These are phyloP conservation scores for Hanleya hanleyi DNA, from an alignment of 2,888 invertebrate genomes.

Conservation along the genomic window DNA sequence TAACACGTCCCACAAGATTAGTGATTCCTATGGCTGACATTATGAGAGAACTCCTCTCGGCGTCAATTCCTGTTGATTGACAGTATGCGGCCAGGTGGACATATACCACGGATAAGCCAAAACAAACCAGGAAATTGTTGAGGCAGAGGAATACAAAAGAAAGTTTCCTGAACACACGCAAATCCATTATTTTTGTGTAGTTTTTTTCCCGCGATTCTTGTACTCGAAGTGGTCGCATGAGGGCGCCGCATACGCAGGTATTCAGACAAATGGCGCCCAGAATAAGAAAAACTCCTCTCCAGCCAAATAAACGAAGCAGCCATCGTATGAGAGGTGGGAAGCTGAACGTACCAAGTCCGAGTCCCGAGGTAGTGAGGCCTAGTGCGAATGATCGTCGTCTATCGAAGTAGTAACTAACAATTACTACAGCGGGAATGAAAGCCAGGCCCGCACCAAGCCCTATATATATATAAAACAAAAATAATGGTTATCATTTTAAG, in stretches of 20 bases:
- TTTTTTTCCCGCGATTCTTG: neutral
- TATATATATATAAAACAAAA: no score
- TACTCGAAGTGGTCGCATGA: conserved; percentile 42
- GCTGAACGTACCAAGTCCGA: conserved; percentile 53
- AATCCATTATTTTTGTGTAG: conserved; percentile 37
- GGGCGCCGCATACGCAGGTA: conserved; percentile 45
- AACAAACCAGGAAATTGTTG: conserved; percentile 49
- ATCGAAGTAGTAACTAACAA: conserved; percentile 53
- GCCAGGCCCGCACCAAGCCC: conserved; percentile 55
- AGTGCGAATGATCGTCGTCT: conserved; percentile 46
- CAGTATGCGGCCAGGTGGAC: conserved; percentile 51
- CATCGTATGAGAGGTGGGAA: conserved; percentile 51
- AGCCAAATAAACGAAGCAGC: conserved; percentile 45
- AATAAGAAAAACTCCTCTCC: conserved; percentile 50
- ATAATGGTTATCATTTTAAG: no score
- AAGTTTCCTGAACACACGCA: conserved; percentile 45
- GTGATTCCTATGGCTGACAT: conserved; percentile 50
- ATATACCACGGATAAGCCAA: conserved; percentile 51
- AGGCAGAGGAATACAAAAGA: conserved; percentile 43
- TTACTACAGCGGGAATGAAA: conserved; percentile 49
- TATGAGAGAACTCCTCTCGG: conserved; percentile 42
- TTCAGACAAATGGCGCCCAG: conserved; percentile 50
- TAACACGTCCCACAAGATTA: conserved; percentile 48
- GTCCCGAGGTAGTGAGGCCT: conserved; percentile 54
- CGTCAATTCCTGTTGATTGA: conserved; percentile 36